Evolutionary conservation across 2,888 invertebrate genomes (phyloP), one percentile per base, ranked within the genome.

Genomic region (Amphipoea lucens): DNA sequence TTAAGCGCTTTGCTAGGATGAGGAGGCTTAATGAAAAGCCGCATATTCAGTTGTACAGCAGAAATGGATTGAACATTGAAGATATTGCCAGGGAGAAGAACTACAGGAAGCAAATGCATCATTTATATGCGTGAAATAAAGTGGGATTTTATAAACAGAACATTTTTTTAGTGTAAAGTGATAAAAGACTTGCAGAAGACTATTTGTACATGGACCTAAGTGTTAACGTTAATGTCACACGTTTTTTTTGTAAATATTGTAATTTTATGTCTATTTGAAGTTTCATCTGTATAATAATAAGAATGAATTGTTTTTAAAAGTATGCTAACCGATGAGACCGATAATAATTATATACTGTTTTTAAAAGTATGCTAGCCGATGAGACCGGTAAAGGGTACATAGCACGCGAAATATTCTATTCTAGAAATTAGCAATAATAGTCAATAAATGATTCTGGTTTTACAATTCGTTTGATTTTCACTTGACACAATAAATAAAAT

Each of bases 1-100:
- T 95, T 94, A 93, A 92, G 93, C 94, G 93, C 93, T 94, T 94
- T 91, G 92, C 92, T 95, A 95, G 95, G 94, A 95, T 93, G 93
- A 92, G 90, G 93, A 93, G 89, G 90, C 92, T 92, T 90, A 90
- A 92, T 90, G 90, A 89, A 85, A 88, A 89, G 91, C 88, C 90
- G 88, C 84, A 89, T 89, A 88, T 90, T 90, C 91, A 88, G 91
- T 91, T 93, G 91, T 92, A 91, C 92, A 92, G 90, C 90, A 90
- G 90, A 92, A 89, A 91, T 90, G 81, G 87, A 83, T 83, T 80
- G 81, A 69, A 78, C 42, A 84, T 84, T 77, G 87, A 90, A 86
- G 83, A 83, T 65, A 48, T 80, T 71, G 51, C 69, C 40, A 54
- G 63, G 71, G 23, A 72, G 84, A 76, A 80, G 78, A 86, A 62